These are phyloP conservation scores for Drosophila diplacantha DNA, from an alignment of 2,888 invertebrate genomes.

Conservation along the genomic window DNA sequence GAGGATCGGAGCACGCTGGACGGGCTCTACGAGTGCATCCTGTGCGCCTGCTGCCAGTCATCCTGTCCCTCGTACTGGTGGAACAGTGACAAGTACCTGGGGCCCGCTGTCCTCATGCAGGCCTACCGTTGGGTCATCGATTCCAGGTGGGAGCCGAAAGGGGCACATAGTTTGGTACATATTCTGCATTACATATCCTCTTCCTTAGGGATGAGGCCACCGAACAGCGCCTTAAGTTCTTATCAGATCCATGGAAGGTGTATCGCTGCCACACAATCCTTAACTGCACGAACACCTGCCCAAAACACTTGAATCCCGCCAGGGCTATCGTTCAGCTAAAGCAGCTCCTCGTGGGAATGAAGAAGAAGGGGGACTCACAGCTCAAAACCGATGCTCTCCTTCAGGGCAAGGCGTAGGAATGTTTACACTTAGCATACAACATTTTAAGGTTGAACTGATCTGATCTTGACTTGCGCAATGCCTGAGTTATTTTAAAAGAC, in stretches of 20 bases:
- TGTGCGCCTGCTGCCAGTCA: conserved; percentile 97
- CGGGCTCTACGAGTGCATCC: conserved; percentile 96
- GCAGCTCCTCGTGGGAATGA: conserved; percentile 88
- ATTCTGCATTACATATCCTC: neutral
- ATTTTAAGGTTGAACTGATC: conserved; percentile 6
- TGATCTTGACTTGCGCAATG: neutral
- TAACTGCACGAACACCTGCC: conserved; percentile 96
- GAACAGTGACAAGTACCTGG: conserved; percentile 97
- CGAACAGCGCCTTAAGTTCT: conserved; percentile 84
- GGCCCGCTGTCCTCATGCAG: conserved; percentile 98
- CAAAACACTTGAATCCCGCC: conserved; percentile 97
- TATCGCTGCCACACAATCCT: conserved; percentile 98
- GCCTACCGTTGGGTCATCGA: conserved; percentile 99
- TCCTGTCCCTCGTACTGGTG: conserved; percentile 99
- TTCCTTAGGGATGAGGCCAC: conserved; percentile 85
- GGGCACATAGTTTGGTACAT: neutral
- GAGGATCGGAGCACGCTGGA: conserved; percentile 94
- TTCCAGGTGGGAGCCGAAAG: conserved; percentile 78
- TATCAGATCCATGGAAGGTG: conserved; percentile 92
- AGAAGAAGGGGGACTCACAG: conserved; percentile 86
- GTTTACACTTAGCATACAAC: neutral
- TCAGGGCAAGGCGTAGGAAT: conserved; percentile 17
- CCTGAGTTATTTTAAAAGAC: neutral
- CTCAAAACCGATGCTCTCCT: conserved; percentile 83
- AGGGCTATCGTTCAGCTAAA: conserved; percentile 96